Percentiles rank a stretch among this genome's conserved stretches.
phyloP scores from a whole-genome alignment of 2,113 vertebrate species.

The Odobenus rosmarus region DNA sequence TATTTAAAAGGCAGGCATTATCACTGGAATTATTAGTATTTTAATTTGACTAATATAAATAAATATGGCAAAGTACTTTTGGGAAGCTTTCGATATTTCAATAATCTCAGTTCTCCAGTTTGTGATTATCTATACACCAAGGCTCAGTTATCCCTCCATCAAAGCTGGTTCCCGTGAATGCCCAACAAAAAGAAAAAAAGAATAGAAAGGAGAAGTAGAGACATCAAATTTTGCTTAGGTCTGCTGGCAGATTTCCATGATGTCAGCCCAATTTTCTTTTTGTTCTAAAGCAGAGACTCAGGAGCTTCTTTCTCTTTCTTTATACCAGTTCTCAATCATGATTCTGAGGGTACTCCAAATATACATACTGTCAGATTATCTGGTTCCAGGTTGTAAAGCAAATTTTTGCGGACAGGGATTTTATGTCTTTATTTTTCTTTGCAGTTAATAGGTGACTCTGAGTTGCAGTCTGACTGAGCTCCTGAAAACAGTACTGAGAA shows the following conservation, averaged over 20 bases:
- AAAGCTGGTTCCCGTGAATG: conserved; percentile 11
- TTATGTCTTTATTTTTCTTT: conserved; percentile 38
- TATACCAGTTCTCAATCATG: not conserved
- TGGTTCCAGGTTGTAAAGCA: not conserved
- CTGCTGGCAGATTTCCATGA: conserved; percentile 72
- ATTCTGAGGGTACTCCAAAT: not conserved
- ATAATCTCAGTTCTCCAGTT: not conserved
- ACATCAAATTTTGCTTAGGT: conserved; percentile 67
- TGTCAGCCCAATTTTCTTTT: conserved; percentile 65
- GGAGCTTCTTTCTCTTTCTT: not conserved
- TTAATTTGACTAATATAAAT: not conserved
- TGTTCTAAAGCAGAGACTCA: not conserved
- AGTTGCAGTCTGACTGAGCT: conserved; percentile 75
- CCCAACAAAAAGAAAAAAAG: conserved; percentile 48
- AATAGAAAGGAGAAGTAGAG: conserved; percentile 74
- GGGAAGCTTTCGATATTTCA: not conserved
- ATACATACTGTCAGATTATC: not conserved
- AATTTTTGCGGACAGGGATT: not conserved
- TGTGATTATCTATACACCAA: not conserved
- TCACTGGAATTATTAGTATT: not conserved
- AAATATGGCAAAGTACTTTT: not conserved
- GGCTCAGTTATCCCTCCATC: not conserved
- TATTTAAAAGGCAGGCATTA: not conserved
- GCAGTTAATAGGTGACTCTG: not conserved
- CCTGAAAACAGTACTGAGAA: conserved; percentile 81